These are phyloP conservation scores for Gallinago nigripennis DNA, from an alignment of 2,797 vertebrate species.

Conservation along the genomic window DNA sequence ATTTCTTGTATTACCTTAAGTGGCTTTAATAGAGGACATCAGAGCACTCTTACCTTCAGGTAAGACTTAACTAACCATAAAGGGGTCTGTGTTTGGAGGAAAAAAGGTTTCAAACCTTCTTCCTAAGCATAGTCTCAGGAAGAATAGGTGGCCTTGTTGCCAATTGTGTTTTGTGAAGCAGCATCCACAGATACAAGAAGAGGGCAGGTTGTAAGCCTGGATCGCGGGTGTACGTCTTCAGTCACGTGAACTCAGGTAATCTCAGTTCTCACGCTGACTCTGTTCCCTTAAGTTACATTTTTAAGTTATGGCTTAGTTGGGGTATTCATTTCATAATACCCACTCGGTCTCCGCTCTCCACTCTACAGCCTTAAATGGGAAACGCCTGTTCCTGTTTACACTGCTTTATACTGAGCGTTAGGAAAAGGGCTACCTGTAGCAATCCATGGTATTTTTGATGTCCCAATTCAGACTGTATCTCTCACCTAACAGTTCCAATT, in stretches of 20 bases:
- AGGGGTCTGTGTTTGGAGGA: neutral
- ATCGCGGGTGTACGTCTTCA: neutral
- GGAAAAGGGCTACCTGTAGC: neutral
- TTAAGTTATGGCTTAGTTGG: neutral
- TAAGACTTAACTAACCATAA: neutral
- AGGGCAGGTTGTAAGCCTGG: neutral
- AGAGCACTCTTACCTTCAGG: neutral
- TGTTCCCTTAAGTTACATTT: neutral
- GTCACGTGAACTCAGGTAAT: neutral
- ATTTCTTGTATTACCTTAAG: neutral
- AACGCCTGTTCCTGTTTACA: neutral
- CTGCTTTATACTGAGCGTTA: neutral
- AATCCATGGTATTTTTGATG: neutral
- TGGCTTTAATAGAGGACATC: neutral
- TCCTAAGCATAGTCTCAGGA: neutral
- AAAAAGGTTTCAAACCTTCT: neutral
- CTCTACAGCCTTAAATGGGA: neutral
- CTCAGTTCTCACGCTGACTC: neutral
- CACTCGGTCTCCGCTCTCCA: fast-evolving
- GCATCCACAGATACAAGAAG: neutral
- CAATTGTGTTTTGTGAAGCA: neutral
- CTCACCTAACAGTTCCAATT: neutral
- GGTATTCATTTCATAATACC: neutral
- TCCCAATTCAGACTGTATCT: neutral
- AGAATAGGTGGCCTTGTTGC: neutral